Evolutionary conservation across 2,797 vertebrate genomes (phyloP).

Genomic region (Manis javanica): DNA sequence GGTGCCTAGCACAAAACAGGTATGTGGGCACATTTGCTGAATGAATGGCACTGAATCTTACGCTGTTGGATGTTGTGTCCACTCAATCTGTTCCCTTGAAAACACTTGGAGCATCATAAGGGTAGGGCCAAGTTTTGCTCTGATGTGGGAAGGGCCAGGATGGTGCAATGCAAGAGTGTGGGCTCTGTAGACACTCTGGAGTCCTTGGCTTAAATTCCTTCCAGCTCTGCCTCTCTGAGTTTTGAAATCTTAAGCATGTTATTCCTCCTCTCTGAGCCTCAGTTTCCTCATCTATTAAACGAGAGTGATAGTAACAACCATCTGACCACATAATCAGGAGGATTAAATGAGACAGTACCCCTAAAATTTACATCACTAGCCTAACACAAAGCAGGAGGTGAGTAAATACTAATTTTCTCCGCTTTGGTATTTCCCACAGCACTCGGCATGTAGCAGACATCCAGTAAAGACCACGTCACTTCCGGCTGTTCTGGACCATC

Average conservation of each 20-base stretch:
- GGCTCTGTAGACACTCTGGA: not conserved
- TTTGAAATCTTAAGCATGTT: slow-evolving; percentile 12
- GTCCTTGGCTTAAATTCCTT: slow-evolving; percentile 9
- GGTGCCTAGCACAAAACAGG: not conserved
- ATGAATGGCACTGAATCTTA: not conserved
- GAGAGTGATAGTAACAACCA: not conserved
- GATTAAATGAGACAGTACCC: not conserved
- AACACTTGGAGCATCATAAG: not conserved
- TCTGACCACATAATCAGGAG: not conserved
- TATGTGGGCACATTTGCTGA: not conserved
- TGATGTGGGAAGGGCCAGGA: not conserved
- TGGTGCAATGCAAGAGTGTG: not conserved
- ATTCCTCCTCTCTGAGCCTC: not conserved
- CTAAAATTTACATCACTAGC: not conserved
- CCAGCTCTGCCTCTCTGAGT: not conserved
- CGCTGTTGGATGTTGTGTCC: not conserved
- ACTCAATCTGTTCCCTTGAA: not conserved
- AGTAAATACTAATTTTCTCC: not conserved
- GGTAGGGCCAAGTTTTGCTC: not conserved
- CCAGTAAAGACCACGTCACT: not conserved
- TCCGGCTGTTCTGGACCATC: not conserved
- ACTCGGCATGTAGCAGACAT: not conserved
- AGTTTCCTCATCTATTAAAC: slow-evolving; percentile 11
- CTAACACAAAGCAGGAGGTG: not conserved
- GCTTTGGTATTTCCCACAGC: not conserved